phyloP scores from a whole-genome alignment of 2,888 invertebrate genomes.

The Volucella inflata region DNA sequence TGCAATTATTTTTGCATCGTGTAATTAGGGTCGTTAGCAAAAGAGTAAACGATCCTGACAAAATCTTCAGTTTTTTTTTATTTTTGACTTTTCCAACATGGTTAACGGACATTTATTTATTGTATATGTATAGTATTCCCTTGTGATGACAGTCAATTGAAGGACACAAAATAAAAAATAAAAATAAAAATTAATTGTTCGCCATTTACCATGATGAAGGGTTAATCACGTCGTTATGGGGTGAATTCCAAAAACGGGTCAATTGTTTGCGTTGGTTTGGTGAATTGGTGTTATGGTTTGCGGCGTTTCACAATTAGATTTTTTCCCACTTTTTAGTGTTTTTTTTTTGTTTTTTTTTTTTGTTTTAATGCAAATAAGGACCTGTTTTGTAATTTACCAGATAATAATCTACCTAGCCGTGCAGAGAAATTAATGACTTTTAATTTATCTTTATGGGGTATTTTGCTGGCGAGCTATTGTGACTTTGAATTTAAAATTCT shows the following conservation, averaged over 20 bases:
- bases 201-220: slow-evolving; percentile 62
- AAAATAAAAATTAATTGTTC: slow-evolving; percentile 63
- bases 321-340: neutral
- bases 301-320: slow-evolving; percentile 14
- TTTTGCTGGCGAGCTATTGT: neutral
- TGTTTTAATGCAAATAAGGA: slow-evolving; percentile 6
- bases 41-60: slow-evolving; percentile 58
- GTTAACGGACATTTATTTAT: slow-evolving; percentile 46
- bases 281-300: slow-evolving; percentile 44
- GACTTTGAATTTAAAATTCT: too few relatives aligned
- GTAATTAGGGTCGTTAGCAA: slow-evolving; percentile 68
- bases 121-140: too few relatives aligned
- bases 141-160: slow-evolving; percentile 52
- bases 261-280: slow-evolving; percentile 13
- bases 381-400: slow-evolving; percentile 19
- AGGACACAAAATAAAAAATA: slow-evolving; percentile 4
- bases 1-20: slow-evolving; percentile 67
- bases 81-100: slow-evolving; percentile 15
- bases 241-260: slow-evolving; percentile 45
- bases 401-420: slow-evolving; percentile 39
- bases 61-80: neutral
- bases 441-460: slow-evolving; percentile 16
- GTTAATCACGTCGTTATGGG: slow-evolving; percentile 59
- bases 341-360: slow-evolving; percentile 1
- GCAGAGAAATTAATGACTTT: slow-evolving; percentile 33